Percentiles rank a stretch among this genome's conserved stretches.
Evolutionary conservation across 1,140 invertebrate genomes (phyloP).

Genomic region (Metopolophium dirhodum): DNA sequence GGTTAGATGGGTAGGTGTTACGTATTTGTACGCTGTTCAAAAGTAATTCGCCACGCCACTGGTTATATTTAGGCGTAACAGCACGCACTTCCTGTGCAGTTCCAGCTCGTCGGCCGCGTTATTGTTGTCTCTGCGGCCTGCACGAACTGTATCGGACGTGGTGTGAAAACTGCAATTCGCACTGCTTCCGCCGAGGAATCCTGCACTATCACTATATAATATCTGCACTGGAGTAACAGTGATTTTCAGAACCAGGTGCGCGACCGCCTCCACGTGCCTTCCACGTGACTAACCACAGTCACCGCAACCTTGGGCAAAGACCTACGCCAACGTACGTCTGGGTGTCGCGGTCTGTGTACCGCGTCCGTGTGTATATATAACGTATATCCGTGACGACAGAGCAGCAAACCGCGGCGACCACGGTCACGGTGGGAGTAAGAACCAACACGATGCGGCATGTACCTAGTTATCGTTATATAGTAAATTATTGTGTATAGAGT

Average conservation of each 20-base stretch:
- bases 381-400: neutral
- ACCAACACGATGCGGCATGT: neutral
- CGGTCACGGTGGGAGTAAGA: neutral
- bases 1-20: too few species aligned
- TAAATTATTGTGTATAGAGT: neutral
- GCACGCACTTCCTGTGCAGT: neutral
- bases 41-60: too few species aligned
- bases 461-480: neutral
- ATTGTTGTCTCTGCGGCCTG: too few species aligned
- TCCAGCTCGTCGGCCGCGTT: neutral
- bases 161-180: neutral
- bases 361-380: neutral
- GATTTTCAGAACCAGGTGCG: neutral
- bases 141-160: neutral
- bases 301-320: conserved; percentile 49
- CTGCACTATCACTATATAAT: neutral
- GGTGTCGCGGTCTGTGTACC: conserved; percentile 9
- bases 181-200: neutral
- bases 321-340: conserved; percentile 51
- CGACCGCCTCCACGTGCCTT: conserved; percentile 33
- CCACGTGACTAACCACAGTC: conserved; percentile 44
- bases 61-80: neutral
- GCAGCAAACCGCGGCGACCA: neutral
- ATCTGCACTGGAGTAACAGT: too few species aligned
- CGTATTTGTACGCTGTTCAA: too few species aligned